phyloP scores from a whole-genome alignment of 2,888 invertebrate species.

The Tetanocera ferruginea region DNA sequence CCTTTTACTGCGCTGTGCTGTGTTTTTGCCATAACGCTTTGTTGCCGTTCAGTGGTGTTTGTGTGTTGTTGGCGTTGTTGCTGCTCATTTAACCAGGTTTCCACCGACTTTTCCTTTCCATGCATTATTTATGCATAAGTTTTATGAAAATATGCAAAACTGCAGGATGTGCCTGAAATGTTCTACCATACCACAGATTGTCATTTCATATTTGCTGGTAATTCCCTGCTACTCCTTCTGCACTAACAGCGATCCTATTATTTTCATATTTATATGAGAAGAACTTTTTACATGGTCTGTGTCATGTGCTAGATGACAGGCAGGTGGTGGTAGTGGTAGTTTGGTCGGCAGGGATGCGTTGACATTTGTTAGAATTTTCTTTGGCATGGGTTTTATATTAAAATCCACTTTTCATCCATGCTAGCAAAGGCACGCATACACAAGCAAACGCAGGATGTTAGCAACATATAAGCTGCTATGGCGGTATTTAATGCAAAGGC shows the following conservation, averaged over 20 bases:
- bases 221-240: slow-evolving; percentile 12
- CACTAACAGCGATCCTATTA: background rate
- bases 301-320: background rate
- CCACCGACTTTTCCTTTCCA: background rate
- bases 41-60: background rate
- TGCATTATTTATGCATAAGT: slow-evolving; percentile 36
- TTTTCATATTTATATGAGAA: slow-evolving; percentile 8
- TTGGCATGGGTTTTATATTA: slow-evolving; percentile 19
- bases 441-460: background rate
- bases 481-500: no score
- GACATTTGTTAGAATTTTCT: slow-evolving; percentile 27
- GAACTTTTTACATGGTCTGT: background rate
- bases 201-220: slow-evolving; percentile 21
- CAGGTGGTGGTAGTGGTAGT: background rate
- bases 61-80: background rate
- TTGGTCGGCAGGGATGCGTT: background rate
- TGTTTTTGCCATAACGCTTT: background rate
- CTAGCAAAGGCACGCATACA: background rate
- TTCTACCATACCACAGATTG: background rate
- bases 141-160: slow-evolving; percentile 30
- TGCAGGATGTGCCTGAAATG: background rate
- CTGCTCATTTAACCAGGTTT: slow-evolving; percentile 4
- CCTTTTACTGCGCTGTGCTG: background rate
- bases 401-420: slow-evolving; percentile 28
- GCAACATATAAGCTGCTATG: background rate